Evolutionary conservation across 2,797 vertebrate genomes (phyloP).

Genomic region (Orientallactaga sibirica): DNA sequence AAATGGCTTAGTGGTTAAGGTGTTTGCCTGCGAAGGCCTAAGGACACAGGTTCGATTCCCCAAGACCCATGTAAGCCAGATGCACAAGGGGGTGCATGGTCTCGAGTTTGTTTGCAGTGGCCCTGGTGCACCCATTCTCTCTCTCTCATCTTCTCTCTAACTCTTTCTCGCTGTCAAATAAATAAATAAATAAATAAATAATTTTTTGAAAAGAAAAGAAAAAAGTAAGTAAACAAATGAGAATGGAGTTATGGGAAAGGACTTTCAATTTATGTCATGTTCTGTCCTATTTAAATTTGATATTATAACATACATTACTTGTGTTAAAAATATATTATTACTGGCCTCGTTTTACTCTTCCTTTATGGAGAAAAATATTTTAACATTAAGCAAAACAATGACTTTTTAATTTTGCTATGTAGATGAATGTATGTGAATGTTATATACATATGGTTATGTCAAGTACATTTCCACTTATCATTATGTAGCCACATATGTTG

Average conservation of each 20-base stretch:
- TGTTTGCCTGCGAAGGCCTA: too few relatives aligned
- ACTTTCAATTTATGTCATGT: not conserved
- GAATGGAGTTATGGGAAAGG: not conserved
- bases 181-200: too few relatives aligned
- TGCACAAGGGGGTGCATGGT: too few relatives aligned
- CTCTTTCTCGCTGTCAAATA: too few relatives aligned
- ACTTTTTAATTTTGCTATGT: not conserved
- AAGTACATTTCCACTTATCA: not conserved
- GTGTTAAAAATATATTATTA: not conserved
- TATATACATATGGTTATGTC: slow-evolving; percentile 10
- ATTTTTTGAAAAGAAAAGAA: too few relatives aligned
- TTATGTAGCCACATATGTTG: slow-evolving; percentile 8
- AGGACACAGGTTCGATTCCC: too few relatives aligned
- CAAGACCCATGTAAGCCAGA: too few relatives aligned
- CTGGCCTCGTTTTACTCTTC: slow-evolving; percentile 16
- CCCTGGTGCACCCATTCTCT: too few relatives aligned
- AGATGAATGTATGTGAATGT: not conserved
- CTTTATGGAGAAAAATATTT: not conserved
- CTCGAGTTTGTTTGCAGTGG: too few relatives aligned
- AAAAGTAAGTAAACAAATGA: too few relatives aligned
- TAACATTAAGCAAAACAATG: not conserved
- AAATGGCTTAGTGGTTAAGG: too few relatives aligned
- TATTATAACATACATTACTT: not conserved
- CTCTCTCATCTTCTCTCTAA: too few relatives aligned
- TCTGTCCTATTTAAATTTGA: slow-evolving; percentile 25